phyloP scores from a whole-genome alignment of 2,797 vertebrate genomes.

The Mus minutoides region DNA sequence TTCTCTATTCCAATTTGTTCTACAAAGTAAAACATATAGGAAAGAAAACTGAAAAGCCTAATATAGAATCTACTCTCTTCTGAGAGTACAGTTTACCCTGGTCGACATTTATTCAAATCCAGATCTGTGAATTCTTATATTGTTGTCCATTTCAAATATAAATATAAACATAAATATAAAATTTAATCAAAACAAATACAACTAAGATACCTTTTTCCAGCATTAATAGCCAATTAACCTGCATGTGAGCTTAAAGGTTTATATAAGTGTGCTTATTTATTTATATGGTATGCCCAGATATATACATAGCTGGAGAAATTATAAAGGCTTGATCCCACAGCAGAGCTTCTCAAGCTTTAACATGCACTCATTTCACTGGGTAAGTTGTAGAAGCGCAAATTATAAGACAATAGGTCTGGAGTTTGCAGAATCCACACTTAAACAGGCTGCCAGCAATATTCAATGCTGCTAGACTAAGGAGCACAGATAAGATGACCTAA shows the following conservation, averaged over 20 bases:
- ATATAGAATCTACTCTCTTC: background rate
- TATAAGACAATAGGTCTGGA: background rate
- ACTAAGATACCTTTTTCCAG: background rate
- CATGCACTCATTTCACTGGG: background rate
- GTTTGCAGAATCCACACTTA: background rate
- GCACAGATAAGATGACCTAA: background rate
- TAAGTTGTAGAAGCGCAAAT: conserved; percentile 49
- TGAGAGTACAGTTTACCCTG: background rate
- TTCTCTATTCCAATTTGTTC: background rate
- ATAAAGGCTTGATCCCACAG: background rate
- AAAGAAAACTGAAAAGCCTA: background rate
- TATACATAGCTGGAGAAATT: background rate
- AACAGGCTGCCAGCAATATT: background rate
- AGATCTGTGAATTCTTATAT: background rate
- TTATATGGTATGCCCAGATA: background rate
- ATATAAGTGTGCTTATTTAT: background rate
- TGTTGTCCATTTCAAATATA: background rate
- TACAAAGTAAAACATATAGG: background rate
- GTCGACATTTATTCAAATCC: background rate
- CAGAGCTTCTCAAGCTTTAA: conserved; percentile 15
- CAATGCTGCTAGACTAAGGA: background rate
- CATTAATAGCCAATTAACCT: conserved; percentile 41
- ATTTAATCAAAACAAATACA: too few relatives aligned
- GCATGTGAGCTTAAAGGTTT: background rate
- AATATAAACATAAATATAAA: background rate